Percentiles rank a stretch among this genome's conserved stretches.
Conservation (phyloP, 2,113 vertebrate genomes). For the Prunella fulvescens region DNA sequence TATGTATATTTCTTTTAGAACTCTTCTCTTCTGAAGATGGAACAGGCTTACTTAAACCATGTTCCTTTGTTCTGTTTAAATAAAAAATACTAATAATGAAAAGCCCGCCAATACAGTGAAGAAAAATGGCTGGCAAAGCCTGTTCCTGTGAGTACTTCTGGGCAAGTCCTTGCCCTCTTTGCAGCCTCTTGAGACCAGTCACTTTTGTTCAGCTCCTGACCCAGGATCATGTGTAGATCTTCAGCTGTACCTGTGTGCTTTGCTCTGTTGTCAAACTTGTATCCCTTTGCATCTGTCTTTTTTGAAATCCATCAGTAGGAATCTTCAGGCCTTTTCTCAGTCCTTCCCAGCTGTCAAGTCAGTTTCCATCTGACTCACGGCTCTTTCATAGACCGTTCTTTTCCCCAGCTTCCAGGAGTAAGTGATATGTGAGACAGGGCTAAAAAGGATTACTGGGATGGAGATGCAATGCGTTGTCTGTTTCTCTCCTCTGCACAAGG, state of each 20-base stretch:
- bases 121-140: background rate
- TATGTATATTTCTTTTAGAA: background rate
- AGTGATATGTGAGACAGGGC: background rate
- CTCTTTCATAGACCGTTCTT: background rate
- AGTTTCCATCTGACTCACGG: background rate
- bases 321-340: background rate
- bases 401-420: background rate
- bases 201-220: background rate
- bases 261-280: background rate
- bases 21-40: background rate
- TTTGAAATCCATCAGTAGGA: background rate
- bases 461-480: background rate
- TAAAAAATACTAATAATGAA: background rate
- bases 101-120: background rate
- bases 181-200: background rate
- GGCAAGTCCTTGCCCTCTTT: background rate
- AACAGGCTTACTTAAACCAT: background rate
- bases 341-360: background rate
- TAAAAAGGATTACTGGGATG: background rate
- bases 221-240: accelerated
- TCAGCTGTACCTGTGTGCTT: background rate
- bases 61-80: background rate
- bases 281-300: background rate
- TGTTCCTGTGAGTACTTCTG: background rate
- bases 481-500: background rate